Evolutionary conservation across 2,797 vertebrate species (phyloP).

Genomic region (Cuculus canorus): DNA sequence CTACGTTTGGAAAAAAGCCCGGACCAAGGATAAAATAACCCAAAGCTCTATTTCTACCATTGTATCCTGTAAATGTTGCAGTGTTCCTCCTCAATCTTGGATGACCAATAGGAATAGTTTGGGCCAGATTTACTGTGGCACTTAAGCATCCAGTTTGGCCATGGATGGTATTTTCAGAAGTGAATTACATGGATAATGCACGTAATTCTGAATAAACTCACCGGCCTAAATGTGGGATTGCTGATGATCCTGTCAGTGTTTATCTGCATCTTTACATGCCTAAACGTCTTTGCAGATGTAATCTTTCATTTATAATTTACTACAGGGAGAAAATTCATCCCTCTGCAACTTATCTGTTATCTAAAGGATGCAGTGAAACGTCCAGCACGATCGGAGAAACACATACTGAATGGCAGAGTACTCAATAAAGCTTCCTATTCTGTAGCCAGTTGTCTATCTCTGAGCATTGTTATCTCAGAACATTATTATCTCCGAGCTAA

Average conservation of each 20-base stretch:
- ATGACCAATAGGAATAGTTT: background rate
- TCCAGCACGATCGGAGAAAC: background rate
- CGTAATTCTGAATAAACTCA: constrained; percentile 31
- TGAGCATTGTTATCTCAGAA: background rate
- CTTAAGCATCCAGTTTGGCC: background rate
- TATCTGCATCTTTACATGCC: constrained; percentile 9
- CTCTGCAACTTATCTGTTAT: background rate
- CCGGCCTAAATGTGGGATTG: background rate
- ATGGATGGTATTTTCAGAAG: background rate
- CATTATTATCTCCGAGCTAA: background rate
- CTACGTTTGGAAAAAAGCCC: background rate
- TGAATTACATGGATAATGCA: background rate
- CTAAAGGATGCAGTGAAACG: background rate
- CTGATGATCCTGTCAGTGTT: background rate
- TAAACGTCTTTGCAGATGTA: background rate
- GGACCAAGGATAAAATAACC: background rate
- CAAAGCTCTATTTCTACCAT: background rate
- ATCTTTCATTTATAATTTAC: constrained; percentile 5
- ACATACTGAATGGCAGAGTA: background rate
- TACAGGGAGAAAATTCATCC: background rate
- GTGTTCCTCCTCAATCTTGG: background rate
- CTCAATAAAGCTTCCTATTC: background rate
- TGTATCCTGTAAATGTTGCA: background rate
- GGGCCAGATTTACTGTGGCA: background rate
- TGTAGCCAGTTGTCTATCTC: background rate